Percentiles rank a stretch among this genome's conserved stretches.
Evolutionary conservation across 2,888 invertebrate species (phyloP).

Genomic region (Mythimna loreyi): DNA sequence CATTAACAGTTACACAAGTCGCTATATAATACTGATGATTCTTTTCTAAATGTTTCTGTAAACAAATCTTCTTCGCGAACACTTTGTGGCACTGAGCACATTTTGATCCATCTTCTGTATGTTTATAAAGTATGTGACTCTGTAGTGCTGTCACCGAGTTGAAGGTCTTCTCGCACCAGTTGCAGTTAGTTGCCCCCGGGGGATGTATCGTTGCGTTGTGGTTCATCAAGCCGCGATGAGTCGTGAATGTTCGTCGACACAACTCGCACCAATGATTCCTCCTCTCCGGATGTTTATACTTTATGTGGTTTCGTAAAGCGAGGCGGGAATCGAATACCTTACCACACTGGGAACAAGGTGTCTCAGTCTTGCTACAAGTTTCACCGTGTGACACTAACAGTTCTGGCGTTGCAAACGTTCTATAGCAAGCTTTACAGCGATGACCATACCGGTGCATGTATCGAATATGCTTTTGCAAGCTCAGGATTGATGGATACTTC

Average conservation of each 20-base stretch:
- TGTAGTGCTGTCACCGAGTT: constrained; percentile 72
- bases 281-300: constrained; percentile 77
- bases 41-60: constrained; percentile 71
- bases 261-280: constrained; percentile 71
- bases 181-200: constrained; percentile 70
- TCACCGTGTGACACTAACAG: constrained; percentile 68
- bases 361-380: constrained; percentile 70
- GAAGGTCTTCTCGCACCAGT: constrained; percentile 70
- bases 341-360: constrained; percentile 73
- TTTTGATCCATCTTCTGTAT: constrained; percentile 66
- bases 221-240: constrained; percentile 72
- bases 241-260: constrained; percentile 76
- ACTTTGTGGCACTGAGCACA: constrained; percentile 75
- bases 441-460: constrained; percentile 79
- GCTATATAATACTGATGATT: constrained; percentile 59
- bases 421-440: constrained; percentile 78
- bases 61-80: constrained; percentile 66
- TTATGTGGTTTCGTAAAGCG: constrained; percentile 77
- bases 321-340: constrained; percentile 75
- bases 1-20: constrained; percentile 1
- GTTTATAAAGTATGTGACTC: constrained; percentile 77
- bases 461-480: constrained; percentile 78
- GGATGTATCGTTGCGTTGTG: constrained; percentile 76
- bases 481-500: constrained; percentile 77
- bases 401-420: constrained; percentile 69